Evolutionary conservation across 1,140 invertebrate species (phyloP), one percentile per base, ranked within the genome.

Genomic region (Glossosoma conforme): DNA sequence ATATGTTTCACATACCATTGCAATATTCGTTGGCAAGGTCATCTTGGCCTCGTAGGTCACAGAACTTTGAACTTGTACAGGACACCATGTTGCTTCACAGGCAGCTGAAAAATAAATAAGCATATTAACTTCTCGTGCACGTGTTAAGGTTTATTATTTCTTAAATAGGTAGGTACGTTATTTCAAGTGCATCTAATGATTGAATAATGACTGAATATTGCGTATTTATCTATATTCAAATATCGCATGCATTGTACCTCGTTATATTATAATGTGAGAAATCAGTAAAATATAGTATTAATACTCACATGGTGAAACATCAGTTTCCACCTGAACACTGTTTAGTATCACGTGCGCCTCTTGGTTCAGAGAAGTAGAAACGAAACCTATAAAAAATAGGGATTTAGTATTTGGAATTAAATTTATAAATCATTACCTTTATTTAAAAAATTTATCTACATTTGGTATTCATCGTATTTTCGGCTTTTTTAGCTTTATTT

Each of bases 21-120:
- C 56, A 30, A 58, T 35, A 43, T 43, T 37, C n/a, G 19, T 44
- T 15, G 56, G 56, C 8, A 58, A 19, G 8, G 35, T 17, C 20
- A 58, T 38, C 3, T 19, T 19, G 2, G 56, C 56, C 32, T 28
- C 22, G 19, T 54, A 58, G 2, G 44, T 8, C 17, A 37, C 10
- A 11, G 21, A 2, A 3, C 13, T 6, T 36, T 44, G 28, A 1
- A 35, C 11, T 19, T 47, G 14, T 3, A 58, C 52, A 11, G 56
- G 56, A 50, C 56, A 58, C 20, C 33, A 47, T 6, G 56, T 58
- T 2, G 56, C 52, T 48, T 58, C 43, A 44, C 56, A 58, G 5
- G 56, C 51, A 32, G 17, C 56, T 58, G 30, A 36, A 40, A 21
- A 44, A 28, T 43, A 33, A 45, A 44, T 22, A n/a, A 24, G 14